Base-by-base conservation (phyloP, 1,140 invertebrate genomes). In the Solenopsis invicta region DNA sequence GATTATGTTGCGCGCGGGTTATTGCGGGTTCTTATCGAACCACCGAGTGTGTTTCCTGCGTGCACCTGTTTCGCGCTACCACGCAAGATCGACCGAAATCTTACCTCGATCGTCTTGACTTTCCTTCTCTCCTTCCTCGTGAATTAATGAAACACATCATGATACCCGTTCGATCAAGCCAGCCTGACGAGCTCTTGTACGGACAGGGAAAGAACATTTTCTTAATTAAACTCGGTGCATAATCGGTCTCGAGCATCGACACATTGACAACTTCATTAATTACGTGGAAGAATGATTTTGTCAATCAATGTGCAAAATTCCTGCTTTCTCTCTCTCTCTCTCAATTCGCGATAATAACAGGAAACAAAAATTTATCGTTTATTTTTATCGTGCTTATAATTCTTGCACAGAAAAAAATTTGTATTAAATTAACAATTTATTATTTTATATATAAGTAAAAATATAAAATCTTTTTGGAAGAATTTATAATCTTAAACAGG, bases 1-100 rank as follows among this genome's bases (percentile, higher is more conserved):
- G 88, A 91, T 92, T 92, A 92, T 87, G 89, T 91, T 92, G 89
- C 92, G 87, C 52, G 80, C 85, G 41, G 4, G 89, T 92, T 89
- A 92, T 92, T 88, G 29, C 29, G 29, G 85, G 81, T 52, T 91
- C 89, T 86, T 88, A 88, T 91, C 77, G 89, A 88, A 56, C 61
- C 61, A 67, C 52, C 74, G 12, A 78, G 62, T 54, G 67, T 18
- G 21, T 82, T 77, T 78, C 67, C 59, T 62, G 6, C 37, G 62
- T 41, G 24, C 78, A 71, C 56, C 41, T 84, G 80, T 84, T 81
- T n/a, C 41, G 77, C 37, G 16, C 37, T 8, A n/a, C 54, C 69
- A 48, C 80, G 29, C 54, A n/a, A 24, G 54, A 75, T 37, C 69
- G 54, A 50, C 13, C 61, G 54, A 84, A 74, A 84, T 61, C 80